Evolutionary conservation across 2,888 invertebrate genomes (phyloP).

Genomic region (Cataglyphis livida): DNA sequence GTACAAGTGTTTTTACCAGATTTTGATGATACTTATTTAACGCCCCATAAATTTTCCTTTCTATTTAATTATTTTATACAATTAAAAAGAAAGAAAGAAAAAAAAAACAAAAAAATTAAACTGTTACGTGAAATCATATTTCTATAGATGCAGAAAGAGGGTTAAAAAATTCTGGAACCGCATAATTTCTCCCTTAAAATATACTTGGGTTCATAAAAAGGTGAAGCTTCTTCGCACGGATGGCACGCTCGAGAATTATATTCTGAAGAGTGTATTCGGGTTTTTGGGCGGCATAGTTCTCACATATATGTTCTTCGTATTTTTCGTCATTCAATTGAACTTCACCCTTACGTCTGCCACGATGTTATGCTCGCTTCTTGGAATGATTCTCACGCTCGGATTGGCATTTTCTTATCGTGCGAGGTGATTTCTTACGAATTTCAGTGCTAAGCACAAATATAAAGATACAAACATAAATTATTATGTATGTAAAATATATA

Average conservation of each 20-base stretch:
- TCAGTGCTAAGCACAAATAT: neutral
- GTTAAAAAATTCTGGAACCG: slow-evolving; percentile 84
- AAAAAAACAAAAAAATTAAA: neutral
- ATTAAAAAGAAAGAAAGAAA: too few species aligned
- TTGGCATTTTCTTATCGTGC: slow-evolving; percentile 89
- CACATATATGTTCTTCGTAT: slow-evolving; percentile 89
- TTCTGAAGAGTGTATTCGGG: slow-evolving; percentile 89
- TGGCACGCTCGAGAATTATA: slow-evolving; percentile 88
- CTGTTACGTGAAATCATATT: neutral
- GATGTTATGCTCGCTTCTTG: slow-evolving; percentile 88
- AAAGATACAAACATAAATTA: neutral
- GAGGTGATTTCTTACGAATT: slow-evolving; percentile 82
- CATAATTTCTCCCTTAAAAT: slow-evolving; percentile 77
- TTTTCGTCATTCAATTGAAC: slow-evolving; percentile 89
- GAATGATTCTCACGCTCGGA: slow-evolving; percentile 89
- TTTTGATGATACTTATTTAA: neutral
- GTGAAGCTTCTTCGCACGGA: slow-evolving; percentile 86
- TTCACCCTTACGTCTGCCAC: slow-evolving; percentile 88
- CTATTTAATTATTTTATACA: neutral
- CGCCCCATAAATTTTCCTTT: neutral
- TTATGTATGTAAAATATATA: neutral
- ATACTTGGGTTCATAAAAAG: slow-evolving; percentile 82
- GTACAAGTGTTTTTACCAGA: neutral
- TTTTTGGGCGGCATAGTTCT: slow-evolving; percentile 89
- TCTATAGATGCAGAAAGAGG: slow-evolving; percentile 85